phyloP scores from a whole-genome alignment of 2,797 vertebrate species.

The Darevskia mixta region DNA sequence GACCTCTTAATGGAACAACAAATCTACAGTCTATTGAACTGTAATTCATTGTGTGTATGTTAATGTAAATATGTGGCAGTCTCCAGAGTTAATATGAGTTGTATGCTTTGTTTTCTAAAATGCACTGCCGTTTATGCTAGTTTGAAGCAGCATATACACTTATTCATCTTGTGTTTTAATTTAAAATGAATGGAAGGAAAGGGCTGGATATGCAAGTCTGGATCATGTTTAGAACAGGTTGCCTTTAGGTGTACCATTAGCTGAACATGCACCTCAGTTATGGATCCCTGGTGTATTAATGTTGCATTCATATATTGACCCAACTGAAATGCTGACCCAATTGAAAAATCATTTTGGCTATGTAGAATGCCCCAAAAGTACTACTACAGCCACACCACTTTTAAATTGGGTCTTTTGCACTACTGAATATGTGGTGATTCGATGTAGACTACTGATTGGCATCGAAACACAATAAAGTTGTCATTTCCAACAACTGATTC shows the following conservation, averaged over 20 bases:
- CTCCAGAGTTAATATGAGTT: conserved; percentile 8
- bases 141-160: not conserved
- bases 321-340: not conserved
- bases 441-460: not conserved
- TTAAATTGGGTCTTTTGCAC: too few species aligned
- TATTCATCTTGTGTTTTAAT: not conserved
- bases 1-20: not conserved
- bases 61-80: not conserved
- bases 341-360: not conserved
- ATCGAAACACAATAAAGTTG: not conserved
- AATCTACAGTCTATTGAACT: not conserved
- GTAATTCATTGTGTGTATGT: conserved; percentile 26
- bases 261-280: not conserved
- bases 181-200: not conserved
- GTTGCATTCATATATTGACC: not conserved
- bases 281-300: not conserved
- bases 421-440: not conserved
- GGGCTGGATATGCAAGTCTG: not conserved
- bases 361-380: not conserved
- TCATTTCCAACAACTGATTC: not conserved
- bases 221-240: not conserved
- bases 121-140: conserved; percentile 12
- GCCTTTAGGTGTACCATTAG: not conserved
- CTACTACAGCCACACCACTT: not conserved
- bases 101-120: conserved; percentile 41